Evolutionary conservation across 2,797 vertebrate species (phyloP).

Genomic region (Sebastes variabilis): DNA sequence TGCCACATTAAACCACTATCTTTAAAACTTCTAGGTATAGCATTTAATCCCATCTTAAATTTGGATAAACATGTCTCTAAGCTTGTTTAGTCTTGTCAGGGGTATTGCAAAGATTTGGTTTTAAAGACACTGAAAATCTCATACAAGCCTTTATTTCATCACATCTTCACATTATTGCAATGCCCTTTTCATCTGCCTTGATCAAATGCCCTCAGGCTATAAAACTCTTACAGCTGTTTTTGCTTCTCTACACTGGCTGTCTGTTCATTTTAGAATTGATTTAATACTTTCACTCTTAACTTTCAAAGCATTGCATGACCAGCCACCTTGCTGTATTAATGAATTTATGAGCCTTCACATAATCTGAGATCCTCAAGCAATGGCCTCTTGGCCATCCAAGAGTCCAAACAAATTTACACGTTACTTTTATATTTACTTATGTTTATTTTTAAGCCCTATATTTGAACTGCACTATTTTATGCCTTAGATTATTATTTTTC

Average conservation of each 20-base stretch:
- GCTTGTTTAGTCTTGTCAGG: neutral
- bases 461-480: too few species aligned
- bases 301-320: neutral
- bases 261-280: neutral
- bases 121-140: neutral
- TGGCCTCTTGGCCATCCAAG: neutral
- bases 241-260: neutral
- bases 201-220: neutral
- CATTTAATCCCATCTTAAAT: neutral
- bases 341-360: neutral
- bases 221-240: neutral
- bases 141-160: neutral
- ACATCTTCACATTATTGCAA: neutral
- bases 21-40: neutral
- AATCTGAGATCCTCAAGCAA: neutral
- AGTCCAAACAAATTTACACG: neutral
- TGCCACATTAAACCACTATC: neutral
- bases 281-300: neutral
- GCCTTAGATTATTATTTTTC: too few species aligned
- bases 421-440: too few species aligned
- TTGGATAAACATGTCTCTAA: neutral
- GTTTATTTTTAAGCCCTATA: too few species aligned
- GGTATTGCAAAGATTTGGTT: neutral
- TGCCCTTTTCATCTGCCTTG: neutral
- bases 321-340: neutral